Base-by-base conservation (phyloP, 64 coral and sea anemone genomes). In the Platygyra sinensis region DNA sequence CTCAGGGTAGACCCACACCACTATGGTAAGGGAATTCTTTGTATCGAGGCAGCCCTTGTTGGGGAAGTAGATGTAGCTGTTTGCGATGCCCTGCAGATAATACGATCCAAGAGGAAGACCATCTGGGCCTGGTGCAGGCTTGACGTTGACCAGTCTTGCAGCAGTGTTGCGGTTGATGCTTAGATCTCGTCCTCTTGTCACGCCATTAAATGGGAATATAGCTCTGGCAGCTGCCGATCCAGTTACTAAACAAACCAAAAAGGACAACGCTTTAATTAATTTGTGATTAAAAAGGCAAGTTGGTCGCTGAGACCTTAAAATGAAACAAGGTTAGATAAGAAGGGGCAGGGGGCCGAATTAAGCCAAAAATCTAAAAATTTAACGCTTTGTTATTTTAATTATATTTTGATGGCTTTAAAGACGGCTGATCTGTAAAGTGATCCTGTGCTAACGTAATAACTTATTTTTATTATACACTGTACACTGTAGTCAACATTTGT, bases 41-140 rank as follows among this genome's bases (percentile, higher is more conserved):
- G 91, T 90, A 46, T 93, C 90, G 17, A 93, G 71, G 20, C 91
- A 73, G 39, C 94, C 80, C 30, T 49, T 87, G 61, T 90, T 87
- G 6, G 94, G 94, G 32, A 93, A 86, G 55, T 80, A 31, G 19
- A 93, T 82, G 75, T 87, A 96, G 76, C 94, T 96, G 87, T 96
- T 75, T 80, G 72, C 60, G 20, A 86, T 89, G 17, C 94, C 94
- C 62, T 59, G 54, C 17, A 96, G 86, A 67, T 73, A 27, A 24
- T 86, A 57, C 32, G 94, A 87, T 24, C 91, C 88, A 5, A 91
- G 76, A 25, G 78, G 86, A 31, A 82, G 86, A 22, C 76, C 83
- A 12, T 89, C 86, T 9, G 94, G 94, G 25, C 90, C 94, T 5
- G 52, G 62, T 16, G 87, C 87, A 60, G 92, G 92, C 25, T 69